These are phyloP conservation scores for Agelaius tricolor DNA, from an alignment of 2,113 vertebrate genomes.

Conservation along the genomic window DNA sequence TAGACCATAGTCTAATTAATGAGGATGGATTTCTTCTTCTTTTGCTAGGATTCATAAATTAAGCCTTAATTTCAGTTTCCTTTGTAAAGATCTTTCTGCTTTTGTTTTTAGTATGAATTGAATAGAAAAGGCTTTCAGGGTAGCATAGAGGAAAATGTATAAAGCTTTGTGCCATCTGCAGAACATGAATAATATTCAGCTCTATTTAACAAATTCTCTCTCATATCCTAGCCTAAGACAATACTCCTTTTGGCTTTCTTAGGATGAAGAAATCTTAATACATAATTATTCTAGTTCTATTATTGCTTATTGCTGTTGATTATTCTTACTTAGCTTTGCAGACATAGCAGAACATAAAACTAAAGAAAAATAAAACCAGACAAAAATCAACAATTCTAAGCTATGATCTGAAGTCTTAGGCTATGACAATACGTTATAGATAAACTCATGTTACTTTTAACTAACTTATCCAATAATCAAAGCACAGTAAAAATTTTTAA, in stretches of 20 bases:
- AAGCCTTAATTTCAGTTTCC: not conserved
- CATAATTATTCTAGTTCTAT: not conserved
- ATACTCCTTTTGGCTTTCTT: not conserved
- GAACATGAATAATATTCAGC: not conserved
- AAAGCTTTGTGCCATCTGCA: not conserved
- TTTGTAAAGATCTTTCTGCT: not conserved
- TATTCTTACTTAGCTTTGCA: not conserved
- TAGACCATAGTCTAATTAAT: not conserved
- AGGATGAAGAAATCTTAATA: not conserved
- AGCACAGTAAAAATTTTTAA: not conserved
- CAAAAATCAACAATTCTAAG: not conserved
- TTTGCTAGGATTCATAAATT: not conserved
- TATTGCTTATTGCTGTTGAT: not conserved
- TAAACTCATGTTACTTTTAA: not conserved
- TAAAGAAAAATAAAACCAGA: not conserved
- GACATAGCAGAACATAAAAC: not conserved
- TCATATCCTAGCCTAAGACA: not conserved
- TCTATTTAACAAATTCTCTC: not conserved
- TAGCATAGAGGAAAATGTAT: not conserved
- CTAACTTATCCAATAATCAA: not conserved
- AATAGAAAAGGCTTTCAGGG: not conserved
- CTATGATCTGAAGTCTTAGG: not conserved
- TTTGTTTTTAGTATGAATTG: not conserved
- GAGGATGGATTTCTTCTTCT: not conserved
- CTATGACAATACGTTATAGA: not conserved